Conservation (phyloP, 2,113 vertebrate genomes). For the Pyrgilauda ruficollis region DNA sequence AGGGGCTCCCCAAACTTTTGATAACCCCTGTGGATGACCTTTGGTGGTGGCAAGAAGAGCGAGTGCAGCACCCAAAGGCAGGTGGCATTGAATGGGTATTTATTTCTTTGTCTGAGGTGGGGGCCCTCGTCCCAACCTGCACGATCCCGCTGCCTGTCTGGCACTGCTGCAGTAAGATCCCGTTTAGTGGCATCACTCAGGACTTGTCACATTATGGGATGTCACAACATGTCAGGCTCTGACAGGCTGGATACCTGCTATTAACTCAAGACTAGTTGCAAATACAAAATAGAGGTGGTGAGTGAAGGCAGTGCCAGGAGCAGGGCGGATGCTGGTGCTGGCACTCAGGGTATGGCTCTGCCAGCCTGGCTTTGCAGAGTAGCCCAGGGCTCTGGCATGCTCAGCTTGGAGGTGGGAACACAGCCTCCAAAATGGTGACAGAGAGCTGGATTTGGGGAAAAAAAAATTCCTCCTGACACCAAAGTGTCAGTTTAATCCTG, state of each 20-base stretch:
- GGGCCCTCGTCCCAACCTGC: not conserved
- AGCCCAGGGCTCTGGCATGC: fast-evolving
- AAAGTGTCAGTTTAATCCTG: not conserved
- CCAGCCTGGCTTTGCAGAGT: not conserved
- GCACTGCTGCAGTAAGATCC: not conserved
- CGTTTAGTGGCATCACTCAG: slow-evolving; percentile 60
- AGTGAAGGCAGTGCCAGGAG: not conserved
- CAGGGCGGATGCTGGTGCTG: not conserved
- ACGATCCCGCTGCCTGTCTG: not conserved
- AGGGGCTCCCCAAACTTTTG: fast-evolving
- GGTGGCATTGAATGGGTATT: not conserved
- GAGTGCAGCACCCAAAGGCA: not conserved
- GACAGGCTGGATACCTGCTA: slow-evolving; percentile 69
- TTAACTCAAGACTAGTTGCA: slow-evolving; percentile 49
- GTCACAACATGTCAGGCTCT: slow-evolving; percentile 70
- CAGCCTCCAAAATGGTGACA: not conserved
- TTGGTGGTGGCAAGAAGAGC: not conserved
- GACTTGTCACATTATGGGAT: slow-evolving; percentile 48
- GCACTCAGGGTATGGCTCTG: not conserved
- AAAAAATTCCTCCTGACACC: not conserved
- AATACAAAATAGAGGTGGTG: slow-evolving; percentile 54
- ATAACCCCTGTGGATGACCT: not conserved
- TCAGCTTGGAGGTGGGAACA: fast-evolving
- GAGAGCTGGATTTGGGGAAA: not conserved
- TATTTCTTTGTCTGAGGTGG: not conserved